Evolutionary conservation across 2,888 invertebrate species (phyloP).

Genomic region (Drosophila lacicola): DNA sequence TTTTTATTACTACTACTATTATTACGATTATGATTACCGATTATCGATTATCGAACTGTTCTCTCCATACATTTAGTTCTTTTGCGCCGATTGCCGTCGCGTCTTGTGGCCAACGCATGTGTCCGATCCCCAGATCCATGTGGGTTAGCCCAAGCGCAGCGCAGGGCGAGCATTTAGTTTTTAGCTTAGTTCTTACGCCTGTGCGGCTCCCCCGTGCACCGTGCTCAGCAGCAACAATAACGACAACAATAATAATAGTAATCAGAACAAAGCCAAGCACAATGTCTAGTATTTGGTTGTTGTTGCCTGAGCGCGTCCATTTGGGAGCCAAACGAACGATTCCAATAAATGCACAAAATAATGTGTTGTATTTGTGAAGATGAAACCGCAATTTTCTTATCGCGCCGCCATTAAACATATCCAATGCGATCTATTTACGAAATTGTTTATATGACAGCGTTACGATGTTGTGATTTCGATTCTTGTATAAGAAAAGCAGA

Average conservation of each 20-base stretch:
- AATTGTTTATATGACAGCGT: conserved; percentile 45
- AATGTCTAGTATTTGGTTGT: conserved; percentile 51
- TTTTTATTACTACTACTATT: conserved; percentile 74
- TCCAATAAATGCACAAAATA: conserved; percentile 80
- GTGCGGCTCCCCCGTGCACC: conserved; percentile 40
- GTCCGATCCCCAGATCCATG: conserved; percentile 9
- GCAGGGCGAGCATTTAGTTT: conserved; percentile 74
- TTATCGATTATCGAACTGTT: conserved; percentile 72
- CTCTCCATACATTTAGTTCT: conserved; percentile 78
- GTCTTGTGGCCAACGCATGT: conserved; percentile 5
- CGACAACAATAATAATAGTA: conserved; percentile 17
- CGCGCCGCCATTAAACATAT: conserved; percentile 9
- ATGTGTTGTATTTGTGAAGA: conserved; percentile 80
- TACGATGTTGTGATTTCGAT: conserved; percentile 41
- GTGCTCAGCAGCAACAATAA: conserved; percentile 15
- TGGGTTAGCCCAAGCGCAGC: conserved; percentile 35
- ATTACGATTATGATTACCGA: conserved; percentile 64
- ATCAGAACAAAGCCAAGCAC: conserved; percentile 33
- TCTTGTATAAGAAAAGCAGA: conserved; percentile 5
- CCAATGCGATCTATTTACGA: conserved; percentile 28
- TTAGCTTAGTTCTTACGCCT: conserved; percentile 78
- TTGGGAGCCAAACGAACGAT: conserved; percentile 65
- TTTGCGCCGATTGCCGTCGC: conserved; percentile 65
- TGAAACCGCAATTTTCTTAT: conserved; percentile 40
- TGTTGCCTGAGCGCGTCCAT: conserved; percentile 22